Evolutionary conservation across 92 coral and sea anemone genomes (phyloP).

Genomic region (Blastomussa wellsi): DNA sequence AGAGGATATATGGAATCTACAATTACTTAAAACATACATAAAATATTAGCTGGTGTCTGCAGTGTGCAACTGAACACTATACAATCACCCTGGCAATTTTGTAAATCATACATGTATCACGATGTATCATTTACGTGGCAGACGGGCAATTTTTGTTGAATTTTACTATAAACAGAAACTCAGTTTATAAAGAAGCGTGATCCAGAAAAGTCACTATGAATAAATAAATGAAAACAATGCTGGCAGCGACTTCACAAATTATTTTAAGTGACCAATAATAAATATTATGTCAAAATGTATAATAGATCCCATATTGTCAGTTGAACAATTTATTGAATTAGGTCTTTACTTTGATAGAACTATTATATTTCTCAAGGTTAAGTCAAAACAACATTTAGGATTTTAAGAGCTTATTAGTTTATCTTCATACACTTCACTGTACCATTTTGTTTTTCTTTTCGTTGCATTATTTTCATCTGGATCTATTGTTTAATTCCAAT

Average conservation of each 20-base stretch:
- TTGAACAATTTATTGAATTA: background rate
- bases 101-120: background rate
- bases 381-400: background rate
- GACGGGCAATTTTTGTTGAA: background rate
- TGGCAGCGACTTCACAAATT: background rate
- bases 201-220: background rate
- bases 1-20: background rate
- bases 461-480: background rate
- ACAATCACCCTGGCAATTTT: background rate
- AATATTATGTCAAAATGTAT: background rate
- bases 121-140: background rate
- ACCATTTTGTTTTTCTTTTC: background rate
- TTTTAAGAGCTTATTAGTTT: background rate
- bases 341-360: background rate
- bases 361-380: background rate
- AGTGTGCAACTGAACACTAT: background rate
- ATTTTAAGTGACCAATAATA: constrained; percentile 13
- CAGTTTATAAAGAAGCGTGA: background rate
- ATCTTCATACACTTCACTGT: background rate
- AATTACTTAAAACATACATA: constrained; percentile 2
- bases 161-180: background rate
- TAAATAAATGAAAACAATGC: background rate
- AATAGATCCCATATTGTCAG: background rate
- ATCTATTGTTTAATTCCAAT: constrained; percentile 2
- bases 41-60: background rate